Conservation (phyloP, 2,888 invertebrate species). For the Cylindroiulus punctatus region DNA sequence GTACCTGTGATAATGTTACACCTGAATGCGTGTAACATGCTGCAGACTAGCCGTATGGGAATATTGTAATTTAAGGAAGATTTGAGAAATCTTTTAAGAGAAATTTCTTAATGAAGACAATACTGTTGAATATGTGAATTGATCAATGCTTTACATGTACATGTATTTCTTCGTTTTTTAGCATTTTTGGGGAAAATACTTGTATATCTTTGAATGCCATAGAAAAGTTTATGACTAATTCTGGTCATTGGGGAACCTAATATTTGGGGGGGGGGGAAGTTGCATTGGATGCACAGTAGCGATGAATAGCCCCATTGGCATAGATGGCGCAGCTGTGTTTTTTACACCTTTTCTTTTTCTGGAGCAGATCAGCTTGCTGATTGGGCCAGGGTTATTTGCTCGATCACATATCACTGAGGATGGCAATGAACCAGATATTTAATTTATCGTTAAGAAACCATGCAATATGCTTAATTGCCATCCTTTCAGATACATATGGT, state of each 20-base stretch:
- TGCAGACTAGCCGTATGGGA: too few species aligned
- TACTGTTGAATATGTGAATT: too few species aligned
- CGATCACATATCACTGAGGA: background rate
- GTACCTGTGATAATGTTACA: background rate
- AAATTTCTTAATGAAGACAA: background rate
- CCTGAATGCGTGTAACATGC: background rate
- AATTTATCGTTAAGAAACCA: background rate
- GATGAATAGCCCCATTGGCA: too few species aligned
- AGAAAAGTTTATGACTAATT: too few species aligned
- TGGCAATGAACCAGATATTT: slow-evolving; percentile 38
- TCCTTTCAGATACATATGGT: slow-evolving; percentile 30
- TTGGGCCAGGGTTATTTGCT: slow-evolving; percentile 15
- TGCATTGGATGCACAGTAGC: too few species aligned
- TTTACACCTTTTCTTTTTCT: background rate
- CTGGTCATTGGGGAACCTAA: too few species aligned
- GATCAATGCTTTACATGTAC: too few species aligned
- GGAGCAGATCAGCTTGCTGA: background rate
- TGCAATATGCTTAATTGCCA: background rate
- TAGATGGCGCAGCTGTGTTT: background rate
- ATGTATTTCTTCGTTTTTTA: too few species aligned
- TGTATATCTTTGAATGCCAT: too few species aligned
- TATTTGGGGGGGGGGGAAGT: too few species aligned
- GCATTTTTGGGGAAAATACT: too few species aligned
- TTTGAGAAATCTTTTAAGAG: background rate
- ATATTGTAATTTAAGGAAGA: background rate